These are phyloP conservation scores for Halcyon leucocephala DNA, from an alignment of 2,797 vertebrate species.

Conservation along the genomic window DNA sequence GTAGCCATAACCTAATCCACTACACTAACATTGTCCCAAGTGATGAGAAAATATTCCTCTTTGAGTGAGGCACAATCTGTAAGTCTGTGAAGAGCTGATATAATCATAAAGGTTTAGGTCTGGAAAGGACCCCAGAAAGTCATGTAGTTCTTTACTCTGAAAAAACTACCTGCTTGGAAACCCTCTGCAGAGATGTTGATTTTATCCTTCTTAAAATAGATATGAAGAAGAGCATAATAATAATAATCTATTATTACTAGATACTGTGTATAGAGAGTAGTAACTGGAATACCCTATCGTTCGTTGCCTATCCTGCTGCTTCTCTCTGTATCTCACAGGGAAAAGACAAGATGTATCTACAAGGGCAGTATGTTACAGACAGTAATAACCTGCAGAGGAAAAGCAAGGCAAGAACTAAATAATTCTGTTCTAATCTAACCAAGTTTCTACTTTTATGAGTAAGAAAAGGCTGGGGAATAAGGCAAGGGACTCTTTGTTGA, in stretches of 20 bases:
- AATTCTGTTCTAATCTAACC: not conserved
- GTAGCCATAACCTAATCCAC: not conserved
- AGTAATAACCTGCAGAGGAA: not conserved
- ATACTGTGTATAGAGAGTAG: not conserved
- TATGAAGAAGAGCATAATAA: not conserved
- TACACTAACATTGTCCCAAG: not conserved
- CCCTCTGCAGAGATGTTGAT: not conserved
- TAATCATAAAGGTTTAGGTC: not conserved
- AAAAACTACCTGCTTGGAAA: not conserved
- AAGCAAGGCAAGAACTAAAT: not conserved
- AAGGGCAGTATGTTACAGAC: not conserved
- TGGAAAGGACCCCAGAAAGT: not conserved
- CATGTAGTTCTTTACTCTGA: not conserved
- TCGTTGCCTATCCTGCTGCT: not conserved
- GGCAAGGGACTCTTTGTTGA: not conserved
- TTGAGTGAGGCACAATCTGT: not conserved
- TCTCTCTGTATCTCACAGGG: not conserved
- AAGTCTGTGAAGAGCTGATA: not conserved
- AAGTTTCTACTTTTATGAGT: not conserved
- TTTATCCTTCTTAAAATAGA: constrained; percentile 13
- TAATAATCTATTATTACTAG: constrained; percentile 1
- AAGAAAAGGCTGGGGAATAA: not conserved
- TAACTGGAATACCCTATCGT: constrained; percentile 7
- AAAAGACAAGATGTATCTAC: not conserved
- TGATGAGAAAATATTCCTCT: not conserved